phyloP scores from a whole-genome alignment of 1,140 invertebrate species.

The Penaeus indicus region DNA sequence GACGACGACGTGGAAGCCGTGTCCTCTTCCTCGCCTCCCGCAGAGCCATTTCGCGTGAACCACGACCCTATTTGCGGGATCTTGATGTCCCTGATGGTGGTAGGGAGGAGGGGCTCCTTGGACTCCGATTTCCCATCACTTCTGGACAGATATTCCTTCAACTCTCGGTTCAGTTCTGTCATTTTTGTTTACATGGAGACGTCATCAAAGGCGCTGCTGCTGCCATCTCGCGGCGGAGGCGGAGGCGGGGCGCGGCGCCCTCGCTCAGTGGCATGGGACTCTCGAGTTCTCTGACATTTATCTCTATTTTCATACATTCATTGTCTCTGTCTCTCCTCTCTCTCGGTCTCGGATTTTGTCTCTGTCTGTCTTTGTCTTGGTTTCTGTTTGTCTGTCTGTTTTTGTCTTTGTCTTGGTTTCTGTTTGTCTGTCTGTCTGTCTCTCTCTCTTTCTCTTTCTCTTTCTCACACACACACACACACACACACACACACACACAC shows the following conservation, averaged over 20 bases:
- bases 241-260: background rate
- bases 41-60: constrained; percentile 49
- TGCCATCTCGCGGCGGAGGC: background rate
- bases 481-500: no score
- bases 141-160: constrained; percentile 63
- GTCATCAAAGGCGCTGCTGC: background rate
- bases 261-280: no score
- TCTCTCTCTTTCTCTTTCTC: no score
- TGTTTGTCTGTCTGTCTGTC: no score
- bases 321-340: no score
- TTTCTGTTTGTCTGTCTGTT: no score
- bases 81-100: constrained; percentile 60
- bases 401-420: no score
- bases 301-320: no score
- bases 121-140: constrained; percentile 52
- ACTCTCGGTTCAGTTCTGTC: constrained; percentile 65
- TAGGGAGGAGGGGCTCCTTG: constrained; percentile 58
- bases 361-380: no score
- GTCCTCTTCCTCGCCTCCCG: constrained; percentile 44
- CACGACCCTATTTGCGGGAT: constrained; percentile 61
- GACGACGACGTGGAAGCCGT: constrained; percentile 5
- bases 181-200: constrained; percentile 60
- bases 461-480: no score
- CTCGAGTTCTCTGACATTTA: no score
- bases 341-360: no score